A percentile compares a stretch with the other conserved stretches of the same genome.
Conservation (phyloP, 1,140 invertebrate species). For the Drosophila nannoptera region DNA sequence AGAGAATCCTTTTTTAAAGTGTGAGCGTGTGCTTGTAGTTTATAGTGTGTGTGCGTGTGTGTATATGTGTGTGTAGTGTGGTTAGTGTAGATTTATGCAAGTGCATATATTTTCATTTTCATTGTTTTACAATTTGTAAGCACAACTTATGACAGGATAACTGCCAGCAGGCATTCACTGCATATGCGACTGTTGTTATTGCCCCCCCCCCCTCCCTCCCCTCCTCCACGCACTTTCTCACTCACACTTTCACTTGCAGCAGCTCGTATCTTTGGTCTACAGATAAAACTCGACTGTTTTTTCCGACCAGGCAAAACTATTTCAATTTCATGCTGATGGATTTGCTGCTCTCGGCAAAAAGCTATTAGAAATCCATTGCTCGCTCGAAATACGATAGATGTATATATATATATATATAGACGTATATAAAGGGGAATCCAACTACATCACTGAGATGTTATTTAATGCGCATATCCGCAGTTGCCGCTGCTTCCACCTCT, state of each 20-base stretch:
- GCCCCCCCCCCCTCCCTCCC: neutral
- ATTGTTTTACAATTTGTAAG: conserved; percentile 78
- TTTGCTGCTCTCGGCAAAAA: conserved; percentile 51
- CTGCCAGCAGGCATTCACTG: conserved; percentile 36
- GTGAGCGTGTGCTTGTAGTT: conserved; percentile 6
- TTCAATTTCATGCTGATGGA: conserved; percentile 65
- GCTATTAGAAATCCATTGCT: conserved; percentile 69
- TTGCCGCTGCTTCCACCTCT: neutral
- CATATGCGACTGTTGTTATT: conserved; percentile 22
- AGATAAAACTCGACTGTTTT: conserved; percentile 26
- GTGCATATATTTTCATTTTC: conserved; percentile 67
- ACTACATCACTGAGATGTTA: conserved; percentile 20
- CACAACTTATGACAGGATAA: conserved; percentile 76
- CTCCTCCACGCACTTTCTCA: too few relatives aligned
- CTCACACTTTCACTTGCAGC: neutral
- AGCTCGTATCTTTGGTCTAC: neutral
- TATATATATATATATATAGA: conserved; percentile 7
- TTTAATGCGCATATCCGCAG: conserved; percentile 40
- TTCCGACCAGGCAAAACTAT: conserved; percentile 38
- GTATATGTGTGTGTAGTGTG: conserved; percentile 34
- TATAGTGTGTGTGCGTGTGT: conserved; percentile 26
- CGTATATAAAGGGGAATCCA: conserved; percentile 8
- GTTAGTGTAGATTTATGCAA: conserved; percentile 42
- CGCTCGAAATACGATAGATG: conserved; percentile 38
- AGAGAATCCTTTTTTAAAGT: conserved; percentile 40